These are phyloP conservation scores for Schlechtendalia chinensis DNA, from an alignment of 1,140 invertebrate genomes.

Conservation along the genomic window DNA sequence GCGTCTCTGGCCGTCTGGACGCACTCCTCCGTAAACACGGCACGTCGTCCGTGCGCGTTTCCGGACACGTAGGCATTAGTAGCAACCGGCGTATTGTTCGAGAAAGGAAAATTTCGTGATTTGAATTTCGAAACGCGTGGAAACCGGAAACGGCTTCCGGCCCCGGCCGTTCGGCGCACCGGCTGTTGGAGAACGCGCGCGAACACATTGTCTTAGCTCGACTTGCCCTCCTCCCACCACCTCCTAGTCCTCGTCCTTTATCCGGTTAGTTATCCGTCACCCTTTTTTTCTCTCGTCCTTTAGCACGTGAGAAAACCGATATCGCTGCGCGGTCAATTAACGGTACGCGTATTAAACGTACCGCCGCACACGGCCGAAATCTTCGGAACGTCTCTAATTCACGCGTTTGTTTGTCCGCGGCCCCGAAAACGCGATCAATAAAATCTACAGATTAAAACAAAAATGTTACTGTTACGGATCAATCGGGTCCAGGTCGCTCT, in stretches of 20 bases:
- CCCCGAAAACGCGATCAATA: no score
- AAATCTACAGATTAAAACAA: no score
- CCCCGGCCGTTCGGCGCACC: background rate
- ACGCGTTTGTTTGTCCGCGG: no score
- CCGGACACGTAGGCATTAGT: slow-evolving; percentile 15
- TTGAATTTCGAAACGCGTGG: slow-evolving; percentile 45
- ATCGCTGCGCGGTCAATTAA: background rate
- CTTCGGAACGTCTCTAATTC: no score
- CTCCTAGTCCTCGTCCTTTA: background rate
- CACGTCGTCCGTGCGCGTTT: background rate
- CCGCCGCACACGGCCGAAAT: no score
- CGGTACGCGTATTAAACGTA: no score
- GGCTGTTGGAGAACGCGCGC: slow-evolving; percentile 15
- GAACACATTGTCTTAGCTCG: no score
- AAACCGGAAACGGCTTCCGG: slow-evolving; percentile 49
- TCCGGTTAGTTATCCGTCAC: background rate
- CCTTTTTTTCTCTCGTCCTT: background rate
- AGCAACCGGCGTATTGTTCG: background rate
- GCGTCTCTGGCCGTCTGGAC: background rate
- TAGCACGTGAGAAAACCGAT: slow-evolving; percentile 33
- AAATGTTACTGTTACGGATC: no score
- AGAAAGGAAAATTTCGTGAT: slow-evolving; percentile 37
- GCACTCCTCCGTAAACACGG: slow-evolving; percentile 20
- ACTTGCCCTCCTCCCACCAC: no score
- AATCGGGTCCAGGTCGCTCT: no score